A percentile compares a stretch with the other conserved stretches of the same genome.
phyloP scores from a whole-genome alignment of 2,888 invertebrate genomes.

The Tetragnatha montana region DNA sequence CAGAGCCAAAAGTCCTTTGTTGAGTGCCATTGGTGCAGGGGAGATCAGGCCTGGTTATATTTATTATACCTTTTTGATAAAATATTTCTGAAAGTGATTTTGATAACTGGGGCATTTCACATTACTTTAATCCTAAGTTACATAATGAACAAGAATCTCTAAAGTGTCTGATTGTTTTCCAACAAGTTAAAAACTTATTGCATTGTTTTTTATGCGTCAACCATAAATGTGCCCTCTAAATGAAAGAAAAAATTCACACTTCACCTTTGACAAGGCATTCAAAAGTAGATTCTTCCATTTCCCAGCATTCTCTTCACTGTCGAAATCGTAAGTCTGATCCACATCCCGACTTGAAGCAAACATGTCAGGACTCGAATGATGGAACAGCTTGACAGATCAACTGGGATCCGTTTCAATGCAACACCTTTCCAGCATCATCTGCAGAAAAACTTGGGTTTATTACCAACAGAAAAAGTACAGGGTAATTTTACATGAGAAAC shows the following conservation, averaged over 20 bases:
- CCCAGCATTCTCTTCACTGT: constrained; percentile 70
- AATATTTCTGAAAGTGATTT: too few species aligned
- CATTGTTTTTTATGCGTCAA: too few species aligned
- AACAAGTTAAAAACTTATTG: too few species aligned
- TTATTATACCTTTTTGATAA: too few species aligned
- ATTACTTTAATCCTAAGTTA: too few species aligned
- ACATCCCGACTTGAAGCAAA: constrained; percentile 71
- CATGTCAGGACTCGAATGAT: constrained; percentile 53
- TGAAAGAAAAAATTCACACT: neutral
- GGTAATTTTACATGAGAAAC: neutral
- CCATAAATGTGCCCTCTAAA: too few species aligned
- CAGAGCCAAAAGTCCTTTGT: too few species aligned
- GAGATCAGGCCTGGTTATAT: too few species aligned
- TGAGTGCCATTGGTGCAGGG: too few species aligned
- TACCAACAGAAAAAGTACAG: neutral
- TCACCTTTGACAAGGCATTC: constrained; percentile 90
- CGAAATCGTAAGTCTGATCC: constrained; percentile 71
- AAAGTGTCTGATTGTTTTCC: too few species aligned
- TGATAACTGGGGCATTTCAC: too few species aligned
- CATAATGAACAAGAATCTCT: too few species aligned
- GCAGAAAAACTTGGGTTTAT: constrained; percentile 1
- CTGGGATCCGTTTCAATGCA: constrained; percentile 61
- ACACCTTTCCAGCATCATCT: constrained; percentile 44
- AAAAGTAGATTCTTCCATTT: constrained; percentile 96
- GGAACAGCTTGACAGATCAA: constrained; percentile 41